phyloP scores from a whole-genome alignment of 2,797 vertebrate genomes.

The Telmatherina bonti region DNA sequence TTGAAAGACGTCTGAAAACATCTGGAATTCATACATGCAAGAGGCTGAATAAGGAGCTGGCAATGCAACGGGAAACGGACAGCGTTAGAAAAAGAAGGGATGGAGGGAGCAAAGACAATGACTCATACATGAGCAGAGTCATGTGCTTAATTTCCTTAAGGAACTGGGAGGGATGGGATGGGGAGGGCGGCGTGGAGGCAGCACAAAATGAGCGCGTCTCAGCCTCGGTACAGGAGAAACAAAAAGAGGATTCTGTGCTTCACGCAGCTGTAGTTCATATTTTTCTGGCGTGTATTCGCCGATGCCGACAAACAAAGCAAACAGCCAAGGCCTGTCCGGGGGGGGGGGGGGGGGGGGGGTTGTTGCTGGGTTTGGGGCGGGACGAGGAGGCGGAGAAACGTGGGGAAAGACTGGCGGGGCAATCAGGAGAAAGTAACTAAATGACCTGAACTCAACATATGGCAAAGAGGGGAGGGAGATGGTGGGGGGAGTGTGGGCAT shows the following conservation, averaged over 20 bases:
- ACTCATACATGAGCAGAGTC: slow-evolving; percentile 84
- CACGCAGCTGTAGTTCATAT: slow-evolving; percentile 10
- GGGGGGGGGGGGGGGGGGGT: slow-evolving; percentile 7
- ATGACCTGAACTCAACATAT: slow-evolving; percentile 77
- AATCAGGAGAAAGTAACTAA: slow-evolving; percentile 66
- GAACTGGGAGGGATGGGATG: slow-evolving; percentile 55
- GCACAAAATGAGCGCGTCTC: slow-evolving; percentile 32
- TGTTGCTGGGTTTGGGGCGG: slow-evolving; percentile 5
- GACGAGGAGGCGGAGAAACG: slow-evolving; percentile 28
- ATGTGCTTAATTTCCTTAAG: slow-evolving; percentile 84
- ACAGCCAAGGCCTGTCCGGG: slow-evolving; percentile 18
- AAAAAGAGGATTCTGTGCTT: slow-evolving; percentile 17
- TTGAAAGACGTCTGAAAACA: slow-evolving; percentile 43
- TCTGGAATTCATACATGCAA: slow-evolving; percentile 63
- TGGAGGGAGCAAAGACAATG: slow-evolving; percentile 75
- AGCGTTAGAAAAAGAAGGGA: slow-evolving; percentile 40
- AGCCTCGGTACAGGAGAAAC: slow-evolving; percentile 27
- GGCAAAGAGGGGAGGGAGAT: slow-evolving; percentile 36
- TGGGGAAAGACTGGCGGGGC: slow-evolving; percentile 48
- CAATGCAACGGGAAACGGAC: slow-evolving; percentile 51
- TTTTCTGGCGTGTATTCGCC: background rate
- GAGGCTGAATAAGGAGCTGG: slow-evolving; percentile 26
- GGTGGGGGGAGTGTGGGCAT: slow-evolving; percentile 5
- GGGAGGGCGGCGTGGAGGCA: slow-evolving; percentile 24
- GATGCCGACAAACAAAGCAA: slow-evolving; percentile 22